These are phyloP conservation scores for Drosophila sechellia DNA, from an alignment of 1,140 invertebrate genomes.

Conservation along the genomic window DNA sequence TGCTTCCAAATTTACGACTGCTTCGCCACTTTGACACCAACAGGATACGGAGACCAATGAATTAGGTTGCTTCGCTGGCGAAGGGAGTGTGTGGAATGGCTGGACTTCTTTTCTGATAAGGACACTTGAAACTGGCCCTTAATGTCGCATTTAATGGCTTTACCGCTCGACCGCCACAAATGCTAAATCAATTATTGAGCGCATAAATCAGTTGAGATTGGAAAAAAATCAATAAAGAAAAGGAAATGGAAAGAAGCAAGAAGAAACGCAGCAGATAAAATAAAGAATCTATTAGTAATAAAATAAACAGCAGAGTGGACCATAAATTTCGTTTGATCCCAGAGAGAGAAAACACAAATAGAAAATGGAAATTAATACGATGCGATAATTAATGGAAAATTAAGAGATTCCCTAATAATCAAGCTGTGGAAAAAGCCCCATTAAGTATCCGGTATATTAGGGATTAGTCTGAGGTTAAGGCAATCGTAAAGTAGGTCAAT, in stretches of 20 bases:
- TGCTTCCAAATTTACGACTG: constrained; percentile 56
- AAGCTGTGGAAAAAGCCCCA: background rate
- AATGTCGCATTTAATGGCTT: constrained; percentile 56
- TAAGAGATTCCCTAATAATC: constrained; percentile 14
- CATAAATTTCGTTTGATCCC: constrained; percentile 29
- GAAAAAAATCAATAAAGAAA: constrained; percentile 38
- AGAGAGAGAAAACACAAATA: constrained; percentile 16
- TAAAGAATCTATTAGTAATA: constrained; percentile 66
- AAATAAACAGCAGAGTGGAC: constrained; percentile 50
- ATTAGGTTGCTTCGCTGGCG: constrained; percentile 1
- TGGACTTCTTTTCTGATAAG: constrained; percentile 38
- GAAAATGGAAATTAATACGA: constrained; percentile 48
- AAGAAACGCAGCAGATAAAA: constrained; percentile 51
- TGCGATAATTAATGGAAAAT: constrained; percentile 44
- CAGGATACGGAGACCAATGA: constrained; percentile 5
- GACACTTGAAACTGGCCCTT: constrained; percentile 55
- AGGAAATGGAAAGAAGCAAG: background rate
- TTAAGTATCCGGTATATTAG: constrained; percentile 3
- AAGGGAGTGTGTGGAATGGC: constrained; percentile 14
- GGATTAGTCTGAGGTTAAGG: constrained; percentile 10
- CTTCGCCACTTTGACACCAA: constrained; percentile 39
- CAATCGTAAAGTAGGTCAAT: constrained; percentile 24
- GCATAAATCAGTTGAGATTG: constrained; percentile 62
- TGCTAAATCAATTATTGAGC: constrained; percentile 71
- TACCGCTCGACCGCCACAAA: constrained; percentile 32